Evolutionary conservation across 23 tunicate genomes (phyloP), one percentile per base, ranked within the genome.

Genomic region (Diplosoma virens): DNA sequence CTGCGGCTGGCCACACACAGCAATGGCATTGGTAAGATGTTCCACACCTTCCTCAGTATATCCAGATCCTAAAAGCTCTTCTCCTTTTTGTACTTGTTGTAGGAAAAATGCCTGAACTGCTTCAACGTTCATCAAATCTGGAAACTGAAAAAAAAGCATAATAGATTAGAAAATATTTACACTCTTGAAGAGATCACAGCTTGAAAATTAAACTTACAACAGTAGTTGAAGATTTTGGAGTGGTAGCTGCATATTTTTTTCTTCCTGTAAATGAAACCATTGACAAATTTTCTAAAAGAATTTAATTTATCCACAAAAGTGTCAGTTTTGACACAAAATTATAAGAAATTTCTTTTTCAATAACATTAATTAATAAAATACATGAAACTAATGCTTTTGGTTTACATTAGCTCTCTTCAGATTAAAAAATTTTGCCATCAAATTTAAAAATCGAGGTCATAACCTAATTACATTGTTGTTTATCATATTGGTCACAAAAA

Each of bases 1-100:
- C 50, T 92, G 97, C 35, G 97, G 97, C 55, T 85, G 97, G 25
- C 97, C 97, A 60, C 97, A 92, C 9, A 92, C 97, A 0, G 97
- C 97, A 4, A 92, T 79, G 0, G 97, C 97, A 59, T 92, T 92
- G 36, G 97, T 92, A 37, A 92, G 54, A 61, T 92, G 97, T 69
- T 92, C 97, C 9, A 92, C 97, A 1, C 92, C 97, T 22, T 80
- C 97, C 36, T 92, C 92, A 52, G 56, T 56, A 32, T 77, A 76
- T 27, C 97, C 97, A 4, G 27, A 45, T 3, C 71, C 87, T 7
- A 92, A 77, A n/a, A 85, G 54, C 33, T 92, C 97, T 58, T 92
- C 97, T 9, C 97, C 97, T 58, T 56, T 81, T 47, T 92, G 97
- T 33, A 92, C 87, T 67, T 92, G 85, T 81, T 76, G 78, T 37